Base-by-base conservation (phyloP, 2,113 vertebrate species). In the Triplophysa rosa region DNA sequence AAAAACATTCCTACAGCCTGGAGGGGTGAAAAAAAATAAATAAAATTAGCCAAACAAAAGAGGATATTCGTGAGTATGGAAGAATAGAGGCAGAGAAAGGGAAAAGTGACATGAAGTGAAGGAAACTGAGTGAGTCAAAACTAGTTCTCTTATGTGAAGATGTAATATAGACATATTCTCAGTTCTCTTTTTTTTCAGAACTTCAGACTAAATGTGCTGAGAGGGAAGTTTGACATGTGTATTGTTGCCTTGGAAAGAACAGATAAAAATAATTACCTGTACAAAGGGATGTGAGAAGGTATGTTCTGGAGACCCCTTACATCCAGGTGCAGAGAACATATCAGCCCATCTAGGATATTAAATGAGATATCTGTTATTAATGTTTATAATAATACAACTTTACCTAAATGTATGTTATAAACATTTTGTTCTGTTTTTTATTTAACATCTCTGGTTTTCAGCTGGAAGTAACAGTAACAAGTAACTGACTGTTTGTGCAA, bases 1-100 rank as follows among this genome's bases (percentile, higher is more conserved):
- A 98, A 89, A 87, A 98, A 98, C 96, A 98, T 98, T 2, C 94
- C 95, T 84, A 95, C 95, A 0, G 97, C 95, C 96, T 98, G 85
- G 0, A 80, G 69, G 59, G 17, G 9, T 0, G 23, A 14, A 0
- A 17, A 17, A 0, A 49, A 4, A 12, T 45, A 2, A 59, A 19
- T 58, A 5, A 58, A 23, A 33, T 33, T 33, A 52, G 64, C 10
- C 37, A n/a, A 12, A 67, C 16, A 47, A 1, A 21, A 14, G 47
- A 26, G 24, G 29, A 23, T 5, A 37, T 58, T 24, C 17, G 10
- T 7, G 10, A n/a, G 37, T 19, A 29, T 14, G 10, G 13, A 45
- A 33, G 40, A 29, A 67, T 61, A 72, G 19, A 16, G 26, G n/a
- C n/a, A 78, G 19, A 66, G 66, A n/a, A 59, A 24, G n/a, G 24